Conservation (phyloP, 2,888 invertebrate genomes). For the Esperia sulphurella region DNA sequence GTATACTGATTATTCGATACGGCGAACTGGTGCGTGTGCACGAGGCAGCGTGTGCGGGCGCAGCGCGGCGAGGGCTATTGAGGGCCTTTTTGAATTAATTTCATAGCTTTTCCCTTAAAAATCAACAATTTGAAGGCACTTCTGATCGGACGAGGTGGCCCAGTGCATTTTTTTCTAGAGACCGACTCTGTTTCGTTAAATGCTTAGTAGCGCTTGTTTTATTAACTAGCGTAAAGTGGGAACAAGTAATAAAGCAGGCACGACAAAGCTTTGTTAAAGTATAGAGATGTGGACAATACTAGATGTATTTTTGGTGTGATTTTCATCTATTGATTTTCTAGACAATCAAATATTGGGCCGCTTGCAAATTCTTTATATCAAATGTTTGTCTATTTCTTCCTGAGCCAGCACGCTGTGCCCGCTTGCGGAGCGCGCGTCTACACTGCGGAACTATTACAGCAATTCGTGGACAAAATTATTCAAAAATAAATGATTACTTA, state of each 20-base stretch:
- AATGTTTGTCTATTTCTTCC: constrained; percentile 82
- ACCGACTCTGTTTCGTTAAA: too few relatives aligned
- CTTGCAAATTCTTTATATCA: constrained; percentile 84
- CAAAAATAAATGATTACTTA: neutral
- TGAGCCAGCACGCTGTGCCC: constrained; percentile 79
- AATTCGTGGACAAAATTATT: constrained; percentile 2
- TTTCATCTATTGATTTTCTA: constrained; percentile 66
- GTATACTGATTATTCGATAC: constrained; percentile 63
- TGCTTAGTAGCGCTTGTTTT: too few relatives aligned
- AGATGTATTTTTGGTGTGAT: constrained; percentile 27
- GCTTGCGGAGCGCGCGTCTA: constrained; percentile 47
- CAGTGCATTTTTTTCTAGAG: constrained; percentile 80
- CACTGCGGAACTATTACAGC: constrained; percentile 24
- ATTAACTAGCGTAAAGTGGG: too few relatives aligned
- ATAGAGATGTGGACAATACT: too few relatives aligned
- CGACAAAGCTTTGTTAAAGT: too few relatives aligned
- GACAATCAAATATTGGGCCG: constrained; percentile 91
- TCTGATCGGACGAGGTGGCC: constrained; percentile 96
- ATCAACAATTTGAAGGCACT: constrained; percentile 95
- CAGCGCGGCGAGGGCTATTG: constrained; percentile 85
- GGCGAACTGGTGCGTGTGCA: constrained; percentile 55
- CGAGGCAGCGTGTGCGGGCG: constrained; percentile 46
- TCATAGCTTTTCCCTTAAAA: constrained; percentile 87
- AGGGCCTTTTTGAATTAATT: constrained; percentile 92
- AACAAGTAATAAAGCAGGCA: too few relatives aligned